These are phyloP conservation scores for Xiphydria camelus DNA, from an alignment of 2,888 invertebrate species.

Conservation along the genomic window DNA sequence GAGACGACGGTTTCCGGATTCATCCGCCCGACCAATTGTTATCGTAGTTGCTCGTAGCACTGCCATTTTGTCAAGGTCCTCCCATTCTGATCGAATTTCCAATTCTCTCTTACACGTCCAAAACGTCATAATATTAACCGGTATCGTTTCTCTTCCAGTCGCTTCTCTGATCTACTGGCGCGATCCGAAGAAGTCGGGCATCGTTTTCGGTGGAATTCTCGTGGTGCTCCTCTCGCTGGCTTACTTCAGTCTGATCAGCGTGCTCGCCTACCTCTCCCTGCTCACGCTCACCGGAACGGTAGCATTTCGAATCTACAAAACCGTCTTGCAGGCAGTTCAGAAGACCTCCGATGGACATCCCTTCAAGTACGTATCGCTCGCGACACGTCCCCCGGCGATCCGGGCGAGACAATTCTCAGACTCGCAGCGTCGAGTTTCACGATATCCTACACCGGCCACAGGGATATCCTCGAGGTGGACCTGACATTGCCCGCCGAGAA, in stretches of 20 bases:
- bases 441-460: no score
- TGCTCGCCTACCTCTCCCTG: conserved; percentile 90
- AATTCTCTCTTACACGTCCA: no score
- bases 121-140: no score
- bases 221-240: conserved; percentile 90
- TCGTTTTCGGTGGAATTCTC: conserved; percentile 89
- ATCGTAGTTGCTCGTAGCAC: no score
- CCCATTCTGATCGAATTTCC: no score
- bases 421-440: no score
- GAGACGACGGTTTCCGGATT: no score
- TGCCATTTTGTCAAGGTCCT: no score
- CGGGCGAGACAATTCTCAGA: no score
- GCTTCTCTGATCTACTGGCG: conserved; percentile 98
- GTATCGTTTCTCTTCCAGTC: no score
- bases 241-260: conserved; percentile 93
- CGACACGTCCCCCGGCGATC: neutral
- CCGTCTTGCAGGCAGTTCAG: conserved; percentile 91
- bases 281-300: conserved; percentile 84
- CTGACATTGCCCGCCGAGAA: conserved; percentile 88
- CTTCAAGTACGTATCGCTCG: conserved; percentile 80
- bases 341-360: conserved; percentile 97
- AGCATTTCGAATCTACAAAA: conserved; percentile 95
- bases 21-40: no score
- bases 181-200: conserved; percentile 90
- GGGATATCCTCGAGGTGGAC: conserved; percentile 85